Evolutionary conservation across 2,888 invertebrate species (phyloP).

Genomic region (Syrista parreyssii): DNA sequence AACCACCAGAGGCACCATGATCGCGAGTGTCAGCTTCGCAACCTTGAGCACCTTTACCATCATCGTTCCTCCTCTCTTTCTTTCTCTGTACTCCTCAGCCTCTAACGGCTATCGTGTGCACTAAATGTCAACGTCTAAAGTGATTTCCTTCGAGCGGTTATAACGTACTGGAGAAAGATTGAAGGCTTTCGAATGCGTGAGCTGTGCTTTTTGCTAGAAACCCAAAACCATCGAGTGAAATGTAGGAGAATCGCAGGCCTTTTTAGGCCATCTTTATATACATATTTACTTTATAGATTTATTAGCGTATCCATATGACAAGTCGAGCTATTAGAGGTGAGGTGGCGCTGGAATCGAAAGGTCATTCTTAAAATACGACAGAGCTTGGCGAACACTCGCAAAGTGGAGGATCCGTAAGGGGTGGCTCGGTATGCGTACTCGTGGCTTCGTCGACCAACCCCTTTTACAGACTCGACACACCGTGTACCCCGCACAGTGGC

Average conservation of each 20-base stretch:
- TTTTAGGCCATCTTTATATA: no score
- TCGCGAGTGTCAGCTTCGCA: not conserved
- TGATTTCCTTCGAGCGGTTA: not conserved
- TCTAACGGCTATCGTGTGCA: not conserved
- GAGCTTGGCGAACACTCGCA: not conserved
- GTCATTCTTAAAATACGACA: not conserved
- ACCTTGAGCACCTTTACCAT: not conserved
- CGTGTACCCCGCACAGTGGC: conserved; percentile 4
- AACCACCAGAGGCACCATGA: not conserved
- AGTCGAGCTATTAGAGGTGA: not conserved
- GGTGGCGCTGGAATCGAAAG: not conserved
- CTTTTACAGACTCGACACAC: not conserved
- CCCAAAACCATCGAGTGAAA: not conserved
- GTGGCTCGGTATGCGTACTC: not conserved
- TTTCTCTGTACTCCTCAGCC: not conserved
- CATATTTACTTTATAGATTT: not conserved
- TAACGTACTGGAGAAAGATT: not conserved
- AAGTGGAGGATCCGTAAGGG: not conserved
- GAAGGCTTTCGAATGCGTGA: not conserved
- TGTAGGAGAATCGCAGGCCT: not conserved
- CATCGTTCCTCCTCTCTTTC: not conserved
- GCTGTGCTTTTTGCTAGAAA: not conserved
- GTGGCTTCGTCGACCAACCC: not conserved
- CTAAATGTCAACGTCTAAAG: not conserved
- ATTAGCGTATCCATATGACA: not conserved